phyloP scores from a whole-genome alignment of 2,797 vertebrate genomes.

The Falco cherrug region DNA sequence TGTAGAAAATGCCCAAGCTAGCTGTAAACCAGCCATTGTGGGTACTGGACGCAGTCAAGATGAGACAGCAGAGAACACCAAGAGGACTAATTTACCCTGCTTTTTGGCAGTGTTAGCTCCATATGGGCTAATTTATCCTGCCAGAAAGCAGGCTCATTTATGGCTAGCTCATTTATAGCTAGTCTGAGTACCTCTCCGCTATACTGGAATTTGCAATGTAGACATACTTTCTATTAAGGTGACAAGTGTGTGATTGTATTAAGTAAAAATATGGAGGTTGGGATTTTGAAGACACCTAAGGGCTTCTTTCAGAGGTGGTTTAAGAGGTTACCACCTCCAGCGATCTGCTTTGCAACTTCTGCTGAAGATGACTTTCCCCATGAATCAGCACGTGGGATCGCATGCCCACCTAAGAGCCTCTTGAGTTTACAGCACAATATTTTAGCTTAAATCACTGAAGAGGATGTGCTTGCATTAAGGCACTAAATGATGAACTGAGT shows the following conservation, averaged over 20 bases:
- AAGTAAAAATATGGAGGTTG: neutral
- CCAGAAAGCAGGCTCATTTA: slow-evolving; percentile 6
- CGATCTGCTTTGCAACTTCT: neutral
- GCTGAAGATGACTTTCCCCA: neutral
- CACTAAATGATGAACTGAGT: neutral
- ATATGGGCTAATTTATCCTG: slow-evolving; percentile 23
- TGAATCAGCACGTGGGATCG: neutral
- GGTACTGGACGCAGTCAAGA: neutral
- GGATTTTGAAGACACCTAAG: neutral
- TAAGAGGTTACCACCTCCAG: neutral
- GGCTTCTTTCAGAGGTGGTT: neutral
- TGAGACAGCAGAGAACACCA: slow-evolving; percentile 20
- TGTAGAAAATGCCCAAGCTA: neutral
- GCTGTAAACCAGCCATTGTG: neutral
- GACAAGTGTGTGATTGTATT: neutral
- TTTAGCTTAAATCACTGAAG: neutral
- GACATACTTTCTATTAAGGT: neutral
- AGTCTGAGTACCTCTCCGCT: neutral
- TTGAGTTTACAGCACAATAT: neutral
- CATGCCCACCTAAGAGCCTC: neutral
- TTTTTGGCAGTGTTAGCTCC: slow-evolving; percentile 37
- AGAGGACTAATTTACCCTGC: neutral
- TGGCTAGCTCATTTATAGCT: slow-evolving; percentile 31
- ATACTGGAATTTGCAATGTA: neutral
- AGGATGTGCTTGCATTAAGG: neutral